phyloP scores from a whole-genome alignment of 2,113 vertebrate species.

The Chaetura pelagica region DNA sequence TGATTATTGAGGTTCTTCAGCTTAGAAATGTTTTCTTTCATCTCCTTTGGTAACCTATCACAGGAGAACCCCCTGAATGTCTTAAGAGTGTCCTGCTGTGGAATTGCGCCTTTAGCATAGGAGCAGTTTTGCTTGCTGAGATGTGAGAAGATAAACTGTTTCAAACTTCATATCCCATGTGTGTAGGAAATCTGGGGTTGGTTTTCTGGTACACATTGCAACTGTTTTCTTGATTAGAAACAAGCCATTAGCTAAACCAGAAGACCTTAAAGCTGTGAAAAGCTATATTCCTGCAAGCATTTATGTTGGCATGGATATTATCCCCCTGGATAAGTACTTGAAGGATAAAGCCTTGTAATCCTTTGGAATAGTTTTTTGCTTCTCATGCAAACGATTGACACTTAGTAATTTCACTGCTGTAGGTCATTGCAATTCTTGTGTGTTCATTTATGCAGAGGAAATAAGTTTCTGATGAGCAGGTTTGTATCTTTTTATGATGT shows the following conservation, averaged over 20 bases:
- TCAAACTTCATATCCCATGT: neutral
- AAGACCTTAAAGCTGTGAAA: neutral
- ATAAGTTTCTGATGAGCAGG: slow-evolving; percentile 13
- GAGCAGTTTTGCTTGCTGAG: neutral
- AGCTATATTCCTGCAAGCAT: neutral
- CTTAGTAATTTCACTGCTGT: neutral
- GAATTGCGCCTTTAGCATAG: neutral
- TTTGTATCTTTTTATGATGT: neutral
- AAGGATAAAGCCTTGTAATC: neutral
- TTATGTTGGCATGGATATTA: neutral
- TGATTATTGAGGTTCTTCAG: neutral
- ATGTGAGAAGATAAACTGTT: neutral
- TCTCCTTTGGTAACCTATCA: neutral
- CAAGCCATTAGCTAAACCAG: neutral
- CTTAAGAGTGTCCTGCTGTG: neutral
- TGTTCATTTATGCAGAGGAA: neutral
- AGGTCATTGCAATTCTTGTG: neutral
- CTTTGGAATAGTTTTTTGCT: neutral
- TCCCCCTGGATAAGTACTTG: neutral
- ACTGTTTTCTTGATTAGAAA: neutral
- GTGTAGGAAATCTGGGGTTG: neutral
- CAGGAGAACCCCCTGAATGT: too few relatives aligned
- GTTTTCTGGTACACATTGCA: neutral
- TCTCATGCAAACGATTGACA: neutral
- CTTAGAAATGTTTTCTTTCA: neutral